Evolutionary conservation across 2,888 invertebrate genomes (phyloP).

Genomic region (Archips xylosteana): DNA sequence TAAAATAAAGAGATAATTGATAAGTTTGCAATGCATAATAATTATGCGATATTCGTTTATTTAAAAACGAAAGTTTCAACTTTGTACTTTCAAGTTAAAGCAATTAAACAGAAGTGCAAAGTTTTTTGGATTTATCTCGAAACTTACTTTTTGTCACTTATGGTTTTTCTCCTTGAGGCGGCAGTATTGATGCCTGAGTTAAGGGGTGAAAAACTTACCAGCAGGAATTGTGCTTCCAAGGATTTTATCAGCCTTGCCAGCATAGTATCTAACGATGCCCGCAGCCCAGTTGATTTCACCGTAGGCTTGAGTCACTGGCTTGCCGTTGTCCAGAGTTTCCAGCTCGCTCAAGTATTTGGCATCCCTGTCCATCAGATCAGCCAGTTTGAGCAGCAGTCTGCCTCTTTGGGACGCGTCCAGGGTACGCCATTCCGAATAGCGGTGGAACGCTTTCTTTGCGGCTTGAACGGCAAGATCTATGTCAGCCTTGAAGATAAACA

Average conservation of each 20-base stretch:
- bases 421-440: conserved; percentile 90
- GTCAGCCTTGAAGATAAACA: conserved; percentile 86
- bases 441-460: conserved; percentile 91
- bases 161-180: too few relatives aligned
- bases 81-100: too few relatives aligned
- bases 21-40: too few relatives aligned
- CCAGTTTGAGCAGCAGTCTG: conserved; percentile 88
- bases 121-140: too few relatives aligned
- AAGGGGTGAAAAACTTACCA: conserved; percentile 52
- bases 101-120: too few relatives aligned
- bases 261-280: conserved; percentile 91
- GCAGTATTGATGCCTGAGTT: too few relatives aligned
- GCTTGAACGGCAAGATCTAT: conserved; percentile 92
- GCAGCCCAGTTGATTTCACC: conserved; percentile 87
- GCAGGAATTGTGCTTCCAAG: conserved; percentile 91
- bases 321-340: conserved; percentile 97
- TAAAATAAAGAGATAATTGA: too few relatives aligned
- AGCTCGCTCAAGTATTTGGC: conserved; percentile 89
- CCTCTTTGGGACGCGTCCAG: conserved; percentile 93
- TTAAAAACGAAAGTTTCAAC: too few relatives aligned
- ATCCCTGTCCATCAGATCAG: conserved; percentile 92
- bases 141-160: too few relatives aligned
- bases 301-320: conserved; percentile 90
- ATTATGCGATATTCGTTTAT: too few relatives aligned
- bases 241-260: conserved; percentile 96